Evolutionary conservation across 2,888 invertebrate genomes (phyloP).

Genomic region (Dynastes hyllus): DNA sequence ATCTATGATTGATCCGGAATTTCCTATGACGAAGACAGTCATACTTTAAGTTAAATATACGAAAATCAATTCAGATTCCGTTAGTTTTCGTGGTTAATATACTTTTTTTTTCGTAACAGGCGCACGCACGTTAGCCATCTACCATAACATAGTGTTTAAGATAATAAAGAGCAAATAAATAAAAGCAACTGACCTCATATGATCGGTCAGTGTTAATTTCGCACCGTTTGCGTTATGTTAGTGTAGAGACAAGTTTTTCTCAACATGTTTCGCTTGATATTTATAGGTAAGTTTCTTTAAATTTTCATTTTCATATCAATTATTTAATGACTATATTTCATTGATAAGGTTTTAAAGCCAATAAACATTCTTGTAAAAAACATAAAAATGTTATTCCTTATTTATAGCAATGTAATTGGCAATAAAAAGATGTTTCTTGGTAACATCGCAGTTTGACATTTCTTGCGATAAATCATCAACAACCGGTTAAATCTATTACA

Average conservation of each 20-base stretch:
- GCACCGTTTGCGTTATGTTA: slow-evolving; percentile 16
- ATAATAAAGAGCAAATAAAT: slow-evolving; percentile 27
- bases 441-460: too few species aligned
- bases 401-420: too few species aligned
- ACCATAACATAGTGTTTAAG: not conserved
- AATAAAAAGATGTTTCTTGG: too few species aligned
- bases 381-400: too few species aligned
- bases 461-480: too few species aligned
- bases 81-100: slow-evolving; percentile 26
- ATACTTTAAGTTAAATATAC: slow-evolving; percentile 8
- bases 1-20: slow-evolving; percentile 57
- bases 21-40: slow-evolving; percentile 57
- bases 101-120: not conserved
- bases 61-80: not conserved
- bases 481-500: too few species aligned
- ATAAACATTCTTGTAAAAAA: too few species aligned
- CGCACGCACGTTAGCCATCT: not conserved
- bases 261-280: slow-evolving; percentile 4
- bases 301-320: not conserved
- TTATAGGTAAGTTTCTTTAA: slow-evolving; percentile 18
- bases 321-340: not conserved
- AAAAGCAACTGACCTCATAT: slow-evolving; percentile 45
- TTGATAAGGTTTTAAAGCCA: too few species aligned
- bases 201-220: slow-evolving; percentile 44
- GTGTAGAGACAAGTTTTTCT: not conserved